Evolutionary conservation across 2,888 invertebrate species (phyloP).

Genomic region (Nasonovia ribisnigri): DNA sequence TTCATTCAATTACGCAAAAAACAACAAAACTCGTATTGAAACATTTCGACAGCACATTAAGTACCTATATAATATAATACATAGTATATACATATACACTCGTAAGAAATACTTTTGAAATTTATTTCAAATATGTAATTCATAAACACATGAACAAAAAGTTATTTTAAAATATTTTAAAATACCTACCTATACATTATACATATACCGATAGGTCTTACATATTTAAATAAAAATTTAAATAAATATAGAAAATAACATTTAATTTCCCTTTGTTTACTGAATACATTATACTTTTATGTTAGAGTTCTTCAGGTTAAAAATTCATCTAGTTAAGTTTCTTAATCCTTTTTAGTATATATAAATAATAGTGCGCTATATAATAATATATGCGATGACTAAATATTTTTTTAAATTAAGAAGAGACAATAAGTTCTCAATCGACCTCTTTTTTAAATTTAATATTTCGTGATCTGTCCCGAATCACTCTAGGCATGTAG

Average conservation of each 20-base stretch:
- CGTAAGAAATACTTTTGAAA: not conserved
- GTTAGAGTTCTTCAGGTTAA: not conserved
- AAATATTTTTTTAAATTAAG: not conserved
- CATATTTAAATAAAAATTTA: not conserved
- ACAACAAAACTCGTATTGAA: conserved; percentile 14
- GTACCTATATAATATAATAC: not conserved
- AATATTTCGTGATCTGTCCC: not conserved
- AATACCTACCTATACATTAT: not conserved
- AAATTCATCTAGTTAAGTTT: not conserved
- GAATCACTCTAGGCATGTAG: not conserved
- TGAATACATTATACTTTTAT: not conserved
- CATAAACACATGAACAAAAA: not conserved
- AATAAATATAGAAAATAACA: not conserved
- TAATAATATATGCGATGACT: not conserved
- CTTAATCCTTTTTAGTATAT: not conserved
- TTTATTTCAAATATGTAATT: not conserved
- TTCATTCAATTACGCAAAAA: conserved; percentile 44
- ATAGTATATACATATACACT: not conserved
- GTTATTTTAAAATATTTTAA: not conserved
- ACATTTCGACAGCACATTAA: conserved; percentile 14
- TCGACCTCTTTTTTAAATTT: not conserved
- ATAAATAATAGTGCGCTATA: not conserved
- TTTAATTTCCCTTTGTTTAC: not conserved
- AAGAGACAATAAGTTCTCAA: not conserved
- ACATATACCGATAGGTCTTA: no score